A percentile compares a stretch with the other conserved stretches of the same genome.
Conservation (phyloP, 2,113 vertebrate species). For the Eurypyga helias region DNA sequence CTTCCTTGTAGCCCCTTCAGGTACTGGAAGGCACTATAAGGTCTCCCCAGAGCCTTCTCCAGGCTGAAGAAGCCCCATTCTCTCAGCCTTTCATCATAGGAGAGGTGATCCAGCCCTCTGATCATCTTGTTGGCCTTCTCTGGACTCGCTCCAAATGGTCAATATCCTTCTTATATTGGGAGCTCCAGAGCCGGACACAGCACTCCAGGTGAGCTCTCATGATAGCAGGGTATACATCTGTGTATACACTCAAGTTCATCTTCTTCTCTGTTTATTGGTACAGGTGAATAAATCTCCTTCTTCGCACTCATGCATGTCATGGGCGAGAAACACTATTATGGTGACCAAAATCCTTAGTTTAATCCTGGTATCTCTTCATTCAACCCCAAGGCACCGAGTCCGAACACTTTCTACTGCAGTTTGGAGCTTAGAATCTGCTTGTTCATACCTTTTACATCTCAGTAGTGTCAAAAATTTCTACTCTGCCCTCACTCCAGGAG, state of each 20-base stretch:
- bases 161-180: not conserved
- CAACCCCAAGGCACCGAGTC: not conserved
- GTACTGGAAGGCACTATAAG: not conserved
- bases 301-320: not conserved
- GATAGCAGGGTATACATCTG: not conserved
- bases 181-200: not conserved
- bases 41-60: not conserved
- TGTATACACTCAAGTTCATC: not conserved
- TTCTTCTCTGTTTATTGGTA: not conserved
- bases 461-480: not conserved
- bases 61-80: not conserved
- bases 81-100: not conserved
- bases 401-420: not conserved
- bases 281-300: not conserved
- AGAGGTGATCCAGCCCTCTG: not conserved
- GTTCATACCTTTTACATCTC: not conserved
- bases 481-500: not conserved
- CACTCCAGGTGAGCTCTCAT: not conserved
- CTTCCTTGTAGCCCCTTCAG: not conserved
- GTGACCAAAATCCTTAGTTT: not conserved
- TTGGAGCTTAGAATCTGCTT: not conserved
- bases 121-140: not conserved
- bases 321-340: not conserved
- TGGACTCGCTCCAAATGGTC: not conserved
- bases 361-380: not conserved